phyloP scores from a whole-genome alignment of 1,140 invertebrate species.

The Lepidurus arcticus region DNA sequence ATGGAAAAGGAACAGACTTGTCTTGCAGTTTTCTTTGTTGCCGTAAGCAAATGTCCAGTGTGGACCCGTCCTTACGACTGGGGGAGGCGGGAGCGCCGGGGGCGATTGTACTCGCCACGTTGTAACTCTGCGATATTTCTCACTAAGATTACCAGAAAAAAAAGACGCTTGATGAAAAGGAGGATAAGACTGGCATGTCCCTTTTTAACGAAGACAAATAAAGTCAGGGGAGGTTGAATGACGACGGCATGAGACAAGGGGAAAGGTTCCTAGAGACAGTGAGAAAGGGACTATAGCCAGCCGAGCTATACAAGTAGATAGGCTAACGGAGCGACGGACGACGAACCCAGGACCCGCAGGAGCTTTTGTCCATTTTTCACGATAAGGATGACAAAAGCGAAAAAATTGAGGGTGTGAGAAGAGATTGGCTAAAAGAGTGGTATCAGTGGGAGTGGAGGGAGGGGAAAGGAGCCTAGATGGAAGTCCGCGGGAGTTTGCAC shows the following conservation, averaged over 20 bases:
- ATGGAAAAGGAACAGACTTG: too few species aligned
- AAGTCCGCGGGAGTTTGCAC: not conserved
- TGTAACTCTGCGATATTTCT: not conserved
- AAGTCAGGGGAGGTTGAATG: slow-evolving; percentile 11
- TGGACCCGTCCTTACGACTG: not conserved
- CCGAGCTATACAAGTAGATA: not conserved
- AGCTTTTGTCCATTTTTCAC: slow-evolving; percentile 22
- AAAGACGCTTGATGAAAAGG: not conserved
- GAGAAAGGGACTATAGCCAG: slow-evolving; percentile 1
- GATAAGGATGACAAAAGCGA: slow-evolving; percentile 10
- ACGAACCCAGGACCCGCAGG: not conserved
- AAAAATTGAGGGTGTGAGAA: not conserved
- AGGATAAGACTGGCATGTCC: not conserved
- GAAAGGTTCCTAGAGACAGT: slow-evolving; percentile 3
- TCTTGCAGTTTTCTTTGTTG: not conserved
- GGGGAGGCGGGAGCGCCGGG: not conserved
- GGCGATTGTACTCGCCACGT: not conserved
- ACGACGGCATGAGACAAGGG: not conserved
- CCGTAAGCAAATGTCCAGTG: not conserved
- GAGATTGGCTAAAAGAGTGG: not conserved
- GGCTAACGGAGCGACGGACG: not conserved
- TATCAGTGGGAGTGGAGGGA: not conserved
- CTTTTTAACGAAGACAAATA: slow-evolving; percentile 22
- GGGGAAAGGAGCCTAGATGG: not conserved
- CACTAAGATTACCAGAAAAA: not conserved